phyloP scores from a whole-genome alignment of 2,888 invertebrate genomes.

The Pycnomerus fuliginosus region DNA sequence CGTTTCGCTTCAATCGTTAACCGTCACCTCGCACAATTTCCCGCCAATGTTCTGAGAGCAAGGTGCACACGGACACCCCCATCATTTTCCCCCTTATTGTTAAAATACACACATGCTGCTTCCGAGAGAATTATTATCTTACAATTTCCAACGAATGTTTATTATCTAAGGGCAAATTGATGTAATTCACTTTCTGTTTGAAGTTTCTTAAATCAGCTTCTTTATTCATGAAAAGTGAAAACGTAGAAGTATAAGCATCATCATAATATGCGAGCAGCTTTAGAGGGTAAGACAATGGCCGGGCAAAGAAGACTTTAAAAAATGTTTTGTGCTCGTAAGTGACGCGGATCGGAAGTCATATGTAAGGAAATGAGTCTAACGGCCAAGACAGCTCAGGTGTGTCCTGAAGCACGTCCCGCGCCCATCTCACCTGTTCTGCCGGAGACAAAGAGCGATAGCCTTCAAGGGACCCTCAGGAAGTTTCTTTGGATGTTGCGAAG shows the following conservation, averaged over 20 bases:
- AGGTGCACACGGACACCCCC: constrained; percentile 34
- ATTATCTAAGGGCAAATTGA: too few relatives aligned
- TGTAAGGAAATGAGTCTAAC: constrained; percentile 52
- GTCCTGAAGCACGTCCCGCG: constrained; percentile 32
- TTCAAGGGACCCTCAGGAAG: background rate
- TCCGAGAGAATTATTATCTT: too few relatives aligned
- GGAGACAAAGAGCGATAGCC: constrained; percentile 2
- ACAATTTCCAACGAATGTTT: too few relatives aligned
- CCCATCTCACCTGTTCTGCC: constrained; percentile 33
- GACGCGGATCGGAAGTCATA: constrained; percentile 50
- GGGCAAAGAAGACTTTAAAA: constrained; percentile 31
- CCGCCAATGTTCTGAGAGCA: constrained; percentile 33
- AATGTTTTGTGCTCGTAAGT: constrained; percentile 34
- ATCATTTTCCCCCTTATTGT: constrained; percentile 13
- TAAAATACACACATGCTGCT: too few relatives aligned
- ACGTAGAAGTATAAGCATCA: too few relatives aligned
- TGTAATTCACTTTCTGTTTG: too few relatives aligned
- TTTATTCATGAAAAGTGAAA: too few relatives aligned
- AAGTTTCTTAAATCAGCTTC: too few relatives aligned
- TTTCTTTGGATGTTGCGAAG: background rate
- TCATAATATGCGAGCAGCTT: background rate
- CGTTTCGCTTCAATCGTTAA: constrained; percentile 36
- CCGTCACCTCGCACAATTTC: constrained; percentile 35
- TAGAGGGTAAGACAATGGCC: background rate
- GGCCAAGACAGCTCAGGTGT: constrained; percentile 52